A percentile compares a stretch with the other conserved stretches of the same genome.
These are phyloP conservation scores for Chlamydotis undulata DNA, from an alignment of 2,113 vertebrate genomes.

Conservation along the genomic window DNA sequence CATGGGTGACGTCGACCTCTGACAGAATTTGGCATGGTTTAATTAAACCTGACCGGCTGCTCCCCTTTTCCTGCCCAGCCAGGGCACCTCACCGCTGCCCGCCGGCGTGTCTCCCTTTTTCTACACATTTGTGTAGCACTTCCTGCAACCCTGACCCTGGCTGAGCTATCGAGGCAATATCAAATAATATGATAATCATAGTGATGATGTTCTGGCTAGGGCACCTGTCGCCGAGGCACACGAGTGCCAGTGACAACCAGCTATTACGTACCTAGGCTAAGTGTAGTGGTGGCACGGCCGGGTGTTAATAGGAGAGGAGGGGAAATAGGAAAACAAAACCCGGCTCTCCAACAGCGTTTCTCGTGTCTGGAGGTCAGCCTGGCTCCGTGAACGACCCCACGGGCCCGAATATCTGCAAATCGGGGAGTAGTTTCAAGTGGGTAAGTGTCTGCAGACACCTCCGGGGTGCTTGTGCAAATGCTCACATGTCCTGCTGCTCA, in stretches of 20 bases:
- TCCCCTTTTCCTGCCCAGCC: neutral
- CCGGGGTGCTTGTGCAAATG: neutral
- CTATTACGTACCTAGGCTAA: conserved; percentile 19
- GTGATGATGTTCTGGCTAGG: neutral
- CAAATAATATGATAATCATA: conserved; percentile 44
- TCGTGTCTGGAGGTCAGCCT: neutral
- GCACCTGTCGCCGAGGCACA: conserved; percentile 4
- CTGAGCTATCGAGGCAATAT: neutral
- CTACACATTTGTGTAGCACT: neutral
- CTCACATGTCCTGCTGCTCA: neutral
- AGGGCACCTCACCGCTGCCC: neutral
- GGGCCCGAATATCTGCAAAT: neutral
- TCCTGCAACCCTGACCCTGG: neutral
- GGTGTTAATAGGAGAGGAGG: neutral
- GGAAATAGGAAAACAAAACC: neutral
- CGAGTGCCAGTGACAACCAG: neutral
- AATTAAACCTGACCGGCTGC: neutral
- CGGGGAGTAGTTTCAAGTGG: neutral
- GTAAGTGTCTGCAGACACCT: neutral
- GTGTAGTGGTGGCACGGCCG: neutral
- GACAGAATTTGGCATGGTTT: neutral
- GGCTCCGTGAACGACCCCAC: rapidly evolving
- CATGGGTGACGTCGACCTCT: rapidly evolving
- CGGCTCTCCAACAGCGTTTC: rapidly evolving
- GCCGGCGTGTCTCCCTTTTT: neutral